Evolutionary conservation across 2,888 invertebrate genomes (phyloP).

Genomic region (Eulithis prunata): DNA sequence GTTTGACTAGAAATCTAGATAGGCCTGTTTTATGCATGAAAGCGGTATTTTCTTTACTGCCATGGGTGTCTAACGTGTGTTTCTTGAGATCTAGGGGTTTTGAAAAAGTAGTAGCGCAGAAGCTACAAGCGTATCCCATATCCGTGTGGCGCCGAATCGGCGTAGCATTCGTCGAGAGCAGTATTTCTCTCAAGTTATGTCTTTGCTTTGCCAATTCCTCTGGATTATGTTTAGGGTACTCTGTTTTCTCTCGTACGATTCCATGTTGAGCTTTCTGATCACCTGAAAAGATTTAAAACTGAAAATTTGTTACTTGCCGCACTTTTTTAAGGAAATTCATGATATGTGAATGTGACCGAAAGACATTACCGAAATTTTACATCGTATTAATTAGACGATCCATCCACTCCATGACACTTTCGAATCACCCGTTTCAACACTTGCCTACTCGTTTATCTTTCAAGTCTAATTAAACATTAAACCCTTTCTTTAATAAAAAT

Average conservation of each 20-base stretch:
- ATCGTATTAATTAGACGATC: too few relatives aligned
- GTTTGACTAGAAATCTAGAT: conserved; percentile 51
- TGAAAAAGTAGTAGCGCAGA: conserved; percentile 51
- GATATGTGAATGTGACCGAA: too few relatives aligned
- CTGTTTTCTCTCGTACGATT: background rate
- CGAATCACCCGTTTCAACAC: too few relatives aligned
- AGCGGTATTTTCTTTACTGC: conserved; percentile 39
- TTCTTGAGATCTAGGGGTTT: conserved; percentile 54
- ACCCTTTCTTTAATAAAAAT: too few relatives aligned
- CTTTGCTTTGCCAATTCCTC: conserved; percentile 50
- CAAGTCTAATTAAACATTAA: too few relatives aligned
- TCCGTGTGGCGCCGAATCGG: conserved; percentile 55
- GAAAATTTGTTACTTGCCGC: conserved; percentile 33
- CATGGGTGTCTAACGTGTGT: conserved; percentile 55
- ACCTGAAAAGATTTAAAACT: conserved; percentile 22
- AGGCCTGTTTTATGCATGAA: conserved; percentile 48
- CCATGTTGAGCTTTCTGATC: conserved; percentile 8
- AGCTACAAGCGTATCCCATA: conserved; percentile 59
- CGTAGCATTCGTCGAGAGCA: conserved; percentile 61
- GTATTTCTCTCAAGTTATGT: conserved; percentile 53
- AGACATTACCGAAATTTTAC: too few relatives aligned
- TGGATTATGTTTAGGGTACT: conserved; percentile 10
- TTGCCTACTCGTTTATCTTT: too few relatives aligned
- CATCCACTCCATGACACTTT: too few relatives aligned
- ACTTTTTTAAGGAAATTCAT: background rate